Evolutionary conservation across 2,113 vertebrate species (phyloP).

Genomic region (Nibea coibor): DNA sequence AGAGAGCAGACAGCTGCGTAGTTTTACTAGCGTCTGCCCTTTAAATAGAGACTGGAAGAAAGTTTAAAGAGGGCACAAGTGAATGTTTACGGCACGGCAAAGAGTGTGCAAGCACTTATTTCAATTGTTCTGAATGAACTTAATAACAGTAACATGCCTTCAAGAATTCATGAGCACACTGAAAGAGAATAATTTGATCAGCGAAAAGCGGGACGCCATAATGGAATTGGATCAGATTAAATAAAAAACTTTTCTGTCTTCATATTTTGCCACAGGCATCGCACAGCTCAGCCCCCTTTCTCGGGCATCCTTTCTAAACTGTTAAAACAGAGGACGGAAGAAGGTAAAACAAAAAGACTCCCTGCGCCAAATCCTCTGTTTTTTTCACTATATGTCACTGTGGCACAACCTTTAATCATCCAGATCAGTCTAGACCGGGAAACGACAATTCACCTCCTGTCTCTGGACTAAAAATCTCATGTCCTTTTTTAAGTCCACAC

Average conservation of each 20-base stretch:
- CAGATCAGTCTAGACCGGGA: conserved; percentile 36
- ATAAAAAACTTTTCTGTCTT: conserved; percentile 16
- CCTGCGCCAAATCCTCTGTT: conserved; percentile 20
- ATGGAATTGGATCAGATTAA: conserved; percentile 25
- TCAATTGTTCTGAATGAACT: conserved; percentile 57
- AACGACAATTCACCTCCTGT: conserved; percentile 31
- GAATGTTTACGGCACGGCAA: conserved; percentile 69
- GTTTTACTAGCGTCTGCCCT: conserved; percentile 75
- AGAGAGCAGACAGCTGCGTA: conserved; percentile 72
- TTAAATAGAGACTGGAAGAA: conserved; percentile 73
- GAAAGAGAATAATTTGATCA: conserved; percentile 28
- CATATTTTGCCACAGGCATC: conserved; percentile 34
- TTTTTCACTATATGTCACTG: conserved; percentile 26
- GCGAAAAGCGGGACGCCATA: not conserved
- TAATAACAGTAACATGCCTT: conserved; percentile 29
- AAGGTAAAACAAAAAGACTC: conserved; percentile 50
- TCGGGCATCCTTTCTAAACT: conserved; percentile 26
- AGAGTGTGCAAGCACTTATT: conserved; percentile 64
- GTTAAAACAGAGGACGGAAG: conserved; percentile 48
- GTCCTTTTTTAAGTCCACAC: conserved; percentile 25
- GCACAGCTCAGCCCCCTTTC: conserved; percentile 5
- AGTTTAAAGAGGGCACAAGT: conserved; percentile 75
- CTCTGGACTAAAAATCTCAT: conserved; percentile 24
- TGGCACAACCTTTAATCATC: conserved; percentile 41
- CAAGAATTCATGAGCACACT: conserved; percentile 30